Evolutionary conservation across 2,888 invertebrate species (phyloP).

Genomic region (Celastrina argiolus): DNA sequence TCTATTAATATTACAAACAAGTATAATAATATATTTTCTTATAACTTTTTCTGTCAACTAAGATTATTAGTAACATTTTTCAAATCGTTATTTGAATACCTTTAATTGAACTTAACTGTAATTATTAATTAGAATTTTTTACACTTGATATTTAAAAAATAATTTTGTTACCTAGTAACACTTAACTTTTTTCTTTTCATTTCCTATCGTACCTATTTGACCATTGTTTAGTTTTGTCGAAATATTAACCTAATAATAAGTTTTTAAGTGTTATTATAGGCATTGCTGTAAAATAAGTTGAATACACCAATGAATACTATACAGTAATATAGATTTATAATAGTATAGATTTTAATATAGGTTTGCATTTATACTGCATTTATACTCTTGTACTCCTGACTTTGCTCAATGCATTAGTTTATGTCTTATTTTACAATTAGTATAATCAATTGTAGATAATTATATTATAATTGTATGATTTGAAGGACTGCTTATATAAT

Average conservation of each 20-base stretch:
- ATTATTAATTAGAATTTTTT: background rate
- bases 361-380: constrained; percentile 57
- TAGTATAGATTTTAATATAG: constrained; percentile 38
- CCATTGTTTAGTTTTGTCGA: background rate
- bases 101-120: too few relatives aligned
- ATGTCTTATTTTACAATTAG: constrained; percentile 18
- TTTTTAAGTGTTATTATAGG: constrained; percentile 14
- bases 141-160: background rate
- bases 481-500: constrained; percentile 25
- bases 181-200: background rate
- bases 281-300: constrained; percentile 36
- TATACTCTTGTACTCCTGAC: constrained; percentile 42
- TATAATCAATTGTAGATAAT: constrained; percentile 20
- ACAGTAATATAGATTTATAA: constrained; percentile 42
- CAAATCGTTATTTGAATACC: too few relatives aligned
- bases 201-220: background rate
- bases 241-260: background rate
- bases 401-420: constrained; percentile 52
- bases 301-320: constrained; percentile 62
- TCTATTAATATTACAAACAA: background rate
- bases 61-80: too few relatives aligned
- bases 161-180: background rate
- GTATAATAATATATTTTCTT: background rate
- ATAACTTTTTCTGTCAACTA: too few relatives aligned
- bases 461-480: constrained; percentile 21